These are phyloP conservation scores for Passerina amoena DNA, from an alignment of 2,113 vertebrate species.

Conservation along the genomic window DNA sequence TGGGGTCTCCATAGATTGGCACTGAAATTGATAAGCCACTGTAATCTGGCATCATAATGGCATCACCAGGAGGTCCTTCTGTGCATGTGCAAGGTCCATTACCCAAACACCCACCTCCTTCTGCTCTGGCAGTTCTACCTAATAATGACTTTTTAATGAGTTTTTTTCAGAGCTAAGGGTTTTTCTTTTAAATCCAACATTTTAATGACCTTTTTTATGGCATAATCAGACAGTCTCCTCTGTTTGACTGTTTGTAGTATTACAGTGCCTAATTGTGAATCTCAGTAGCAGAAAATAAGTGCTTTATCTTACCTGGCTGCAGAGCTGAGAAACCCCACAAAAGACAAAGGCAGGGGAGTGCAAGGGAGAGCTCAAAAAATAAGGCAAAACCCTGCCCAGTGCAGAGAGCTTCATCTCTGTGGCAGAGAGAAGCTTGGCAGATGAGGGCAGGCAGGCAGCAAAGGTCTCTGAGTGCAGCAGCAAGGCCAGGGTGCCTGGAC, in stretches of 20 bases:
- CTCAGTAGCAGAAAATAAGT: not conserved
- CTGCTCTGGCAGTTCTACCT: not conserved
- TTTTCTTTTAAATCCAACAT: slow-evolving; percentile 31
- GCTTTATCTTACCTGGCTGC: not conserved
- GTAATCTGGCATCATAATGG: slow-evolving; percentile 24
- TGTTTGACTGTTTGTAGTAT: not conserved
- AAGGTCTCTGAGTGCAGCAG: not conserved
- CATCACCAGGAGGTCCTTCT: slow-evolving; percentile 57
- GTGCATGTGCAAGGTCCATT: slow-evolving; percentile 43
- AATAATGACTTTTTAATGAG: slow-evolving; percentile 43
- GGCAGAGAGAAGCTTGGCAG: not conserved
- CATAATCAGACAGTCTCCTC: not conserved
- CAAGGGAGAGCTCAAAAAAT: not conserved
- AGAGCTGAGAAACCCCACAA: not conserved
- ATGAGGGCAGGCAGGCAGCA: not conserved
- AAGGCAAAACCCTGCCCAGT: rapidly evolving
- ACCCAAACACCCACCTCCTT: slow-evolving; percentile 34
- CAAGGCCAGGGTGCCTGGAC: rapidly evolving
- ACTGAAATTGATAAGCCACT: slow-evolving; percentile 25
- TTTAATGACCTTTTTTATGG: not conserved
- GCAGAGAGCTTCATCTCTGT: not conserved
- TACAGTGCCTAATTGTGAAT: not conserved
- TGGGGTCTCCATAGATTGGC: not conserved
- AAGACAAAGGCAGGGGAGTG: not conserved
- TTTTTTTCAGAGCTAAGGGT: slow-evolving; percentile 21